Conservation (phyloP, 2,797 vertebrate species). For the Rallus crepitans region DNA sequence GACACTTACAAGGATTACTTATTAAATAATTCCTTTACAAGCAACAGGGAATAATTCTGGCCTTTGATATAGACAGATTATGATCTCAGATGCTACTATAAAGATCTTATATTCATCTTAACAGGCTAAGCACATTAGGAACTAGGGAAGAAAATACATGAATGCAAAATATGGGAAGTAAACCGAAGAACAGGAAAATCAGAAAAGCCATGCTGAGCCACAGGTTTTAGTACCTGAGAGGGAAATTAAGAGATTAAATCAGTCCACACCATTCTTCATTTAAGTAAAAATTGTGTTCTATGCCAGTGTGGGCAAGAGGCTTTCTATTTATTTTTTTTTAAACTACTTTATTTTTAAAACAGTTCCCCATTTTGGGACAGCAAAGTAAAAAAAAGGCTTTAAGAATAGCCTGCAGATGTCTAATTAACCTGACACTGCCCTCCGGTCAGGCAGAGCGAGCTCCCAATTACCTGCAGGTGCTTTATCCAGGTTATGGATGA, state of each 20-base stretch:
- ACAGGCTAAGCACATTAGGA: slow-evolving; percentile 53
- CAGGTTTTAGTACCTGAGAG: slow-evolving; percentile 33
- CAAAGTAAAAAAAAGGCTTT: not conserved
- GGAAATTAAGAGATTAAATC: slow-evolving; percentile 49
- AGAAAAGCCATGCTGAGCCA: slow-evolving; percentile 43
- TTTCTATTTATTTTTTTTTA: not conserved
- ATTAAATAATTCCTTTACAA: slow-evolving; percentile 79
- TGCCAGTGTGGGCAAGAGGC: not conserved
- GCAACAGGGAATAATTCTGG: slow-evolving; percentile 73
- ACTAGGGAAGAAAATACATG: slow-evolving; percentile 2
- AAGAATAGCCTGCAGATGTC: slow-evolving; percentile 25
- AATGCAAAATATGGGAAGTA: slow-evolving; percentile 50
- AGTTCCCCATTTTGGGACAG: not conserved
- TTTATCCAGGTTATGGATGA: slow-evolving; percentile 1
- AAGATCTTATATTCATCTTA: slow-evolving; percentile 48
- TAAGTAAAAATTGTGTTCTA: slow-evolving; percentile 34
- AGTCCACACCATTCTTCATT: slow-evolving; percentile 11
- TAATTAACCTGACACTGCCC: slow-evolving; percentile 43
- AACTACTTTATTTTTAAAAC: not conserved
- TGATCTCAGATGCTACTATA: slow-evolving; percentile 65
- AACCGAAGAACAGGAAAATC: slow-evolving; percentile 34
- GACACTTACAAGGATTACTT: slow-evolving; percentile 74
- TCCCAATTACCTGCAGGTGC: slow-evolving; percentile 29
- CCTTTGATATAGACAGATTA: slow-evolving; percentile 76
- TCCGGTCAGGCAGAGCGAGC: not conserved